Base-by-base conservation (phyloP, 2,797 vertebrate species). In the Tokudaia tokunoshimensis region DNA sequence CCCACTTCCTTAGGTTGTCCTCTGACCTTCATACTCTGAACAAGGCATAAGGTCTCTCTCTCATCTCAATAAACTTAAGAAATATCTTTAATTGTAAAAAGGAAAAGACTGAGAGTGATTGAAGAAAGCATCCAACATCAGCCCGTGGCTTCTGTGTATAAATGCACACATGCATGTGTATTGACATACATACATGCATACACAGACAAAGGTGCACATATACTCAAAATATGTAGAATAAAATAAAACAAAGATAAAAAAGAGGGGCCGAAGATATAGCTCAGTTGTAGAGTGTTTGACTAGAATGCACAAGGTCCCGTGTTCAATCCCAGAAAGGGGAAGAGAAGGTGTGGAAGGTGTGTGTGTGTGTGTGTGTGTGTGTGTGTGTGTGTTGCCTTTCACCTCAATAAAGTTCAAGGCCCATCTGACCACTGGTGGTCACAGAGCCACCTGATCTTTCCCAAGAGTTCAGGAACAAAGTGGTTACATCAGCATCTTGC, bases 401-500 rank as follows among this genome's bases (percentile, higher is more conserved):
- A 57, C 22, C n/a, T 89, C 47, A 34, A 3, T 57, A 50, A 92
- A 76, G 74, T 17, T 31, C 50, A 50, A 50, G 37, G 22, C 37
- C 29, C 24, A 47, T 31, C 52, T 37, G 81, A 26, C 41, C 31
- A 2, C 10, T 44, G 55, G 70, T 41, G 67, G 50, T 65, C n/a
- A 41, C 65, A 80, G 80, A 86, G 31, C 93, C 87, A 70, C 5
- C 59, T 26, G 59, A 75, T 91, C 61, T 92, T 94, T 91, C 78
- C 37, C n/a, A 20, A 74, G 20, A 24, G 63, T 61, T 55, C 31
- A 20, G 24, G 57, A 59, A 52, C 72, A 3, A 41, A 19, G 70
- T 13, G 70, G 15, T 2, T 50, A 10, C 7, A 17, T 31, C n/a
- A 50, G 57, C 41, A 89, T 63, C 29, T 47, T 24, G 41, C 20